These are phyloP conservation scores for Mormyrops attenuatus DNA, from an alignment of 2,797 vertebrate species.

Conservation along the genomic window DNA sequence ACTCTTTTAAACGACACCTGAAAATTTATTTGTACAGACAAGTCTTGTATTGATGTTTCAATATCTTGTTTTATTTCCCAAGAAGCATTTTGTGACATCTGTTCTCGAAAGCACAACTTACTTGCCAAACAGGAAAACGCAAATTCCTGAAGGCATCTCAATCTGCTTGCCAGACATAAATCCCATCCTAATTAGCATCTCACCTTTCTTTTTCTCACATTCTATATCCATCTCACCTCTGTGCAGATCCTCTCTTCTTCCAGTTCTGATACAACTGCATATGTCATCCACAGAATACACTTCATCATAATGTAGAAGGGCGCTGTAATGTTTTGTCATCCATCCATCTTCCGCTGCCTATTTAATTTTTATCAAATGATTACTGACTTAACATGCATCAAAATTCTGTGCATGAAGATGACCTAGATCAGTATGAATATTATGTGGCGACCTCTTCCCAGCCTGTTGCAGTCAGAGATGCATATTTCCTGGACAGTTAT, in stretches of 20 bases:
- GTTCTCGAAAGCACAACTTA: not conserved
- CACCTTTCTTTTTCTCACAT: not conserved
- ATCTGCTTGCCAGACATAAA: constrained; percentile 8
- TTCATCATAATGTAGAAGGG: not conserved
- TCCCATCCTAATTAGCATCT: not conserved
- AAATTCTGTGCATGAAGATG: not conserved
- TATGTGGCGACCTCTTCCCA: not conserved
- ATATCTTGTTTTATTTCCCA: not conserved
- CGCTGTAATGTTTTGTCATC: not conserved
- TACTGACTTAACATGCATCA: not conserved
- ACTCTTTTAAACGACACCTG: not conserved
- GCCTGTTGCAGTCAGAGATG: not conserved
- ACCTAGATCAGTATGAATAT: not conserved
- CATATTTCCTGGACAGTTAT: not conserved
- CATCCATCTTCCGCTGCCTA: not conserved
- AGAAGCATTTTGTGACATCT: not conserved
- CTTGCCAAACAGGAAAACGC: constrained; percentile 1
- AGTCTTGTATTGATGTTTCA: not conserved
- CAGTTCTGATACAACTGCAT: not conserved
- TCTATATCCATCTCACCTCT: not conserved
- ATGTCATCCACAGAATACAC: not conserved
- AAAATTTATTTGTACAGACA: not conserved
- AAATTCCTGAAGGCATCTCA: not conserved
- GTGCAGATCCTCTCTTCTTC: not conserved
- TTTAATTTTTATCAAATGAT: not conserved